Evolutionary conservation across 2,113 vertebrate species (phyloP).

Genomic region (Pachypanchax playfairii): DNA sequence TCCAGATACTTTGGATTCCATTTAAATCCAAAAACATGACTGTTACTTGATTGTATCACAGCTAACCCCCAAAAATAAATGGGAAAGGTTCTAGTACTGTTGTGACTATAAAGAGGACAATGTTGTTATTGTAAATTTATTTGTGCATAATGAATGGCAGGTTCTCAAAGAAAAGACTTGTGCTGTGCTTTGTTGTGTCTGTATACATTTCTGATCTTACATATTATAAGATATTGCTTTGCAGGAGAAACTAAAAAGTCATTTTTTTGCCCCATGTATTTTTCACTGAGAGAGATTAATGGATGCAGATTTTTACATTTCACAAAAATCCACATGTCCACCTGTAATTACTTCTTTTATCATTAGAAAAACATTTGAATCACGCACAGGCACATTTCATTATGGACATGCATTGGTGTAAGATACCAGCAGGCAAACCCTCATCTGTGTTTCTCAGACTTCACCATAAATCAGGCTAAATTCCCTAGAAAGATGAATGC

Average conservation of each 20-base stretch:
- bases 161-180: background rate
- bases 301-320: slow-evolving; percentile 50
- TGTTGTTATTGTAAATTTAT: too few species aligned
- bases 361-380: slow-evolving; percentile 58
- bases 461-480: slow-evolving; percentile 75
- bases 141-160: too few species aligned
- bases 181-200: slow-evolving; percentile 7
- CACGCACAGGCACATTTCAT: slow-evolving; percentile 49
- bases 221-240: slow-evolving; percentile 18
- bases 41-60: too few species aligned
- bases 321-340: slow-evolving; percentile 44
- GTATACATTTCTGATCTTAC: slow-evolving; percentile 44
- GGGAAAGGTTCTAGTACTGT: background rate
- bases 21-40: too few species aligned
- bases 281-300: slow-evolving; percentile 43
- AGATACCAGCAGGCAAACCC: slow-evolving; percentile 59
- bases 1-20: too few species aligned
- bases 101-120: too few species aligned
- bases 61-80: background rate
- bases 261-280: slow-evolving; percentile 47
- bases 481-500: slow-evolving; percentile 72
- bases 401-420: slow-evolving; percentile 48
- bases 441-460: slow-evolving; percentile 58
- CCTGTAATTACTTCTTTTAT: slow-evolving; percentile 65
- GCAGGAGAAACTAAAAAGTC: slow-evolving; percentile 28